Conservation (phyloP, 2,113 vertebrate species). For the Delphinus delphis region DNA sequence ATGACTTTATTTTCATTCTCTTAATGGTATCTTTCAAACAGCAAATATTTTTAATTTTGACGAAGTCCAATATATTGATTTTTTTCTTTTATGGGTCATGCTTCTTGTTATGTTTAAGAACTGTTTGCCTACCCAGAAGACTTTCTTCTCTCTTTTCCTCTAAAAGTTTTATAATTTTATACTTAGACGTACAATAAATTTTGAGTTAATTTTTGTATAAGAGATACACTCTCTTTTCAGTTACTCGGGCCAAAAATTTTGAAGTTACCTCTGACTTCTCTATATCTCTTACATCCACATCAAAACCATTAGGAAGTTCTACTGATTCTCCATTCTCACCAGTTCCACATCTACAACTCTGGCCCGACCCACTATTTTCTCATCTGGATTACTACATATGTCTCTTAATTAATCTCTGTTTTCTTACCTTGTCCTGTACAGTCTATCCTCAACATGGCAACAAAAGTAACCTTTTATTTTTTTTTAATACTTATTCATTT, state of each 20-base stretch:
- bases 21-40: background rate
- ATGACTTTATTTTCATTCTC: background rate
- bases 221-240: background rate
- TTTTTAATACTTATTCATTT: no score
- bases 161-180: background rate
- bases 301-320: background rate
- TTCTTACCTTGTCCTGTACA: background rate
- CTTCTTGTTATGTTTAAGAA: background rate
- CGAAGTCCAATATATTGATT: background rate
- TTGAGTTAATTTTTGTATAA: background rate
- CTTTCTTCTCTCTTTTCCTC: background rate
- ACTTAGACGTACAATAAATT: background rate
- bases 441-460: background rate
- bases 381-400: background rate
- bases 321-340: background rate
- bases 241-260: background rate
- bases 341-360: background rate
- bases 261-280: background rate
- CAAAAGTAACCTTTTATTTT: background rate
- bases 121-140: background rate
- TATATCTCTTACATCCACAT: background rate
- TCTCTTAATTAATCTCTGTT: background rate
- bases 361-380: background rate
- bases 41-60: background rate
- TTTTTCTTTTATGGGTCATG: background rate